These are phyloP conservation scores for Iphiclides podalirius DNA, from an alignment of 2,888 invertebrate species.

Conservation along the genomic window DNA sequence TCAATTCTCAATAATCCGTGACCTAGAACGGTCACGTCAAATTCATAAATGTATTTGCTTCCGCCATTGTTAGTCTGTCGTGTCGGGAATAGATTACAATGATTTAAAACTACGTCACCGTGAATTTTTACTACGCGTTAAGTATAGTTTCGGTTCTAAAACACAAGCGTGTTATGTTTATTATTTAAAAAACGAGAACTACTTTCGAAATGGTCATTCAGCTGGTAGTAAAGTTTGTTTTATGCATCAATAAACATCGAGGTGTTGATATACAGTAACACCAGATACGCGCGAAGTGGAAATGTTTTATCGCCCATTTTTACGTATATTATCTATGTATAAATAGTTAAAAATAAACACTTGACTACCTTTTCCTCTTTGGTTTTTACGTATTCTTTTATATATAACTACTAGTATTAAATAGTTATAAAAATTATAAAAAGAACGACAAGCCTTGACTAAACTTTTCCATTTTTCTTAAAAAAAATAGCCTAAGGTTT, in stretches of 20 bases:
- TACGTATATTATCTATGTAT: not conserved
- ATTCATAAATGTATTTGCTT: too few relatives aligned
- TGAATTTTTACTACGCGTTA: slow-evolving; percentile 12
- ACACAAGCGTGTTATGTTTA: slow-evolving; percentile 9
- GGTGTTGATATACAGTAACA: slow-evolving; percentile 17
- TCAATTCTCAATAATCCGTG: too few relatives aligned
- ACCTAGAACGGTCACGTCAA: too few relatives aligned
- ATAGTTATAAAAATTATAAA: too few relatives aligned
- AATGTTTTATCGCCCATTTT: slow-evolving; percentile 13
- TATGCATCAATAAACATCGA: slow-evolving; percentile 14
- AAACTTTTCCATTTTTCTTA: too few relatives aligned
- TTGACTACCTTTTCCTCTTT: too few relatives aligned
- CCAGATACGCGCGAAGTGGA: slow-evolving; percentile 6
- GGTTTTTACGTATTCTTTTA: too few relatives aligned
- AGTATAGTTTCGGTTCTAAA: not conserved
- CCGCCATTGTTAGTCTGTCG: not conserved
- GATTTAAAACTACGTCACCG: slow-evolving; percentile 13
- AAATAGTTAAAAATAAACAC: not conserved
- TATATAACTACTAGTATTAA: too few relatives aligned
- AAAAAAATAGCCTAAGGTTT: too few relatives aligned
- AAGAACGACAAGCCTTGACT: too few relatives aligned
- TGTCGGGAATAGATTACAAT: slow-evolving; percentile 8
- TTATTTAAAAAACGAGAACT: slow-evolving; percentile 6
- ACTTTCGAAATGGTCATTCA: slow-evolving; percentile 11
- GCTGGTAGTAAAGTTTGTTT: slow-evolving; percentile 6